Evolutionary conservation across 1,140 invertebrate species (phyloP), one percentile per base, ranked within the genome.

Genomic region (Cotesia chilonis): DNA sequence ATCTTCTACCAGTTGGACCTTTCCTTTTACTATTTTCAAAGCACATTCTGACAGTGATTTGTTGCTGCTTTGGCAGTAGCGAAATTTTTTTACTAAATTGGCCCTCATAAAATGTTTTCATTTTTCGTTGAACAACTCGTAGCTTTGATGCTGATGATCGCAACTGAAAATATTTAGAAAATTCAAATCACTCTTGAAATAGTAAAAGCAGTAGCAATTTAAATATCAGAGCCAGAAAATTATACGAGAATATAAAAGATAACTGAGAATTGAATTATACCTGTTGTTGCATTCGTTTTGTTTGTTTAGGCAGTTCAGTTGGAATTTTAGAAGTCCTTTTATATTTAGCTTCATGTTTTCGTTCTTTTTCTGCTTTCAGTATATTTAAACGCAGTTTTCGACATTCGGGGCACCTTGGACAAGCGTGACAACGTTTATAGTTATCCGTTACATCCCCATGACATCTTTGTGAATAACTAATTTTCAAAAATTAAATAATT

Each of bases 391-490:
- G 10, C 17, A 55, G 17, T 6, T 55, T 55, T 55, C 54, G 5
- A 17, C 52, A 55, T 55, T 55, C 52, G 3, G 52, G 52, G 52
- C 12, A 5, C 12, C 52, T 55, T 17, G 52, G 54, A 55, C 12
- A 55, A 55, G n/a, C n/a, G 12, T 55, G 10, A 55, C 3, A 14
- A 55, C 54, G 10, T 55, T 55, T 55, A 55, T 55, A 55, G n/a
- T 55, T n/a, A 14, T 55, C 14, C 12, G 52, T 55, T 14, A 55
- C 52, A 55, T 55, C 54, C 12, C 54, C 54, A 55, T 55, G 54
- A 55, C 54, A 55, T 55, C 17, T 55, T 55, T 55, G 54, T 20
- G 54, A 55, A 55, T 55, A 55, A 55, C 6, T 55, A 55, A 55
- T 55, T 55, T n/a, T 55, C 12, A 14, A n/a, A 55, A 20, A 20